phyloP scores from a whole-genome alignment of 2,113 vertebrate species.

The Istiophorus platypterus region DNA sequence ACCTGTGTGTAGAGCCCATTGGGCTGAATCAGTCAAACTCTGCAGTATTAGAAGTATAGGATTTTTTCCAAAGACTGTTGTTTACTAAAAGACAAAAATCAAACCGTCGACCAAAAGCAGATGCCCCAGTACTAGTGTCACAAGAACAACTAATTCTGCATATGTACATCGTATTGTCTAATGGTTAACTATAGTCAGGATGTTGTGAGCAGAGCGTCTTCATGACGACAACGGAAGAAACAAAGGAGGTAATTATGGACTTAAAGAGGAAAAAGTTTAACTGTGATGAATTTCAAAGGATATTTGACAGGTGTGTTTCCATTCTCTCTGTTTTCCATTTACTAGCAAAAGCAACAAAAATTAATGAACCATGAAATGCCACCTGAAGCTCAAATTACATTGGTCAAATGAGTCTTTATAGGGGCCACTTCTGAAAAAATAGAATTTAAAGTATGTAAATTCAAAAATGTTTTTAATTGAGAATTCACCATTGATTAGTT shows the following conservation, averaged over 20 bases:
- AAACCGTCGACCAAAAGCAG: background rate
- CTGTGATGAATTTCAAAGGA: constrained; percentile 21
- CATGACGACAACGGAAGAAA: constrained; percentile 9
- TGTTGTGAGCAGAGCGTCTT: constrained; percentile 39
- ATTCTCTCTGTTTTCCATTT: constrained; percentile 49
- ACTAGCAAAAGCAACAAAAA: constrained; percentile 58
- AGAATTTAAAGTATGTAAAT: background rate
- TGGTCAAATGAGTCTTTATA: background rate
- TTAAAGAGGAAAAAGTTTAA: constrained; percentile 50
- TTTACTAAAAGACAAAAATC: background rate
- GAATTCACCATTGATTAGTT: background rate
- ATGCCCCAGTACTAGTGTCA: background rate
- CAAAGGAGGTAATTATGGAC: constrained; percentile 24
- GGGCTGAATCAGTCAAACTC: constrained; percentile 18
- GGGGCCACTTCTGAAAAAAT: background rate
- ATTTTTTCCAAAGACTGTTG: background rate
- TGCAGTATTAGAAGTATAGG: background rate
- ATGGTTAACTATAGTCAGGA: constrained; percentile 73
- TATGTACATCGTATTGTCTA: constrained; percentile 50
- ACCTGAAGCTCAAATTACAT: background rate
- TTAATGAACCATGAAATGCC: constrained; percentile 60
- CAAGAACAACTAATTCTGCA: constrained; percentile 5
- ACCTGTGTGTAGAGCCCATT: constrained; percentile 63
- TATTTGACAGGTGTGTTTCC: constrained; percentile 43
- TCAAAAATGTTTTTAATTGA: background rate